Percentiles rank a stretch among this genome's conserved stretches.
Conservation (phyloP, 2,888 invertebrate genomes). For the Sarcophaga carnaria region DNA sequence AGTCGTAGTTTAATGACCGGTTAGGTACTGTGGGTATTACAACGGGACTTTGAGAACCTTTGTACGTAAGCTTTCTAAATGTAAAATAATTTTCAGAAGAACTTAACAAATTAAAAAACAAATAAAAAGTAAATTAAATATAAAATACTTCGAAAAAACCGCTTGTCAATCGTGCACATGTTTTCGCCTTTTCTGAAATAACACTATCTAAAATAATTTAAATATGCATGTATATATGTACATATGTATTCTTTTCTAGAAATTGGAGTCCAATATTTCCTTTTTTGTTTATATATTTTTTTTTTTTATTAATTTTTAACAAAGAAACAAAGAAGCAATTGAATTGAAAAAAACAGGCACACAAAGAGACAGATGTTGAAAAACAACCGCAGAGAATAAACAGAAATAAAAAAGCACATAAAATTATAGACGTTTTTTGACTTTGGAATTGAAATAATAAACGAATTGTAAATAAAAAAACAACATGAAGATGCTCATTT, state of each 20-base stretch:
- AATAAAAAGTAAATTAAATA: no score
- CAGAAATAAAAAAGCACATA: constrained; percentile 45
- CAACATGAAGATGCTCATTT: constrained; percentile 13
- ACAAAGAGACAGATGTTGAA: constrained; percentile 58
- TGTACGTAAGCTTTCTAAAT: no score
- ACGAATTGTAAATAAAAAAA: constrained; percentile 25
- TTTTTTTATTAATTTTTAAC: not conserved
- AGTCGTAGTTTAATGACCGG: no score
- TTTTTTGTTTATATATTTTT: no score
- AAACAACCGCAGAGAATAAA: constrained; percentile 45
- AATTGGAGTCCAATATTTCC: no score
- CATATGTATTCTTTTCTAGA: not conserved
- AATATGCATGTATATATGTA: not conserved
- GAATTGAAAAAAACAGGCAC: not conserved
- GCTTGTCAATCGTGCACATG: constrained; percentile 52
- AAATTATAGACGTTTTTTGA: constrained; percentile 47
- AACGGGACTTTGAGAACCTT: no score
- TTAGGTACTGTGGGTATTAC: no score
- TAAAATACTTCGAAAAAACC: not conserved
- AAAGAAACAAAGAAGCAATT: not conserved
- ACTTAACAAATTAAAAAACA: no score
- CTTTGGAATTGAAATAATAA: not conserved
- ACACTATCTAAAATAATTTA: constrained; percentile 23
- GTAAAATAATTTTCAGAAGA: no score
- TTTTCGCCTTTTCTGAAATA: not conserved